phyloP scores from a whole-genome alignment of 2,888 invertebrate genomes.

The Encarsia formosa region DNA sequence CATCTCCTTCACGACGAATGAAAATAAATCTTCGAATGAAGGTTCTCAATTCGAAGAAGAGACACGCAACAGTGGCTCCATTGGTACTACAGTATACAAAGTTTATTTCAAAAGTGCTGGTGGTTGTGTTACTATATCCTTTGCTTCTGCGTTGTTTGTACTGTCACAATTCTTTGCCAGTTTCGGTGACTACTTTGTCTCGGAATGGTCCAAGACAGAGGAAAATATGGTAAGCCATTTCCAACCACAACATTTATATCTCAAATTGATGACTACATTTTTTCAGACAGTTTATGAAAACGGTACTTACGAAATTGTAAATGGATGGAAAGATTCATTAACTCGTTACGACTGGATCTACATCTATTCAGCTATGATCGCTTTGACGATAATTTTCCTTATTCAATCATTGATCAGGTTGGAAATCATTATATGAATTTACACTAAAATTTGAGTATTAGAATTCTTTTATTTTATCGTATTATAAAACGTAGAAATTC shows the following conservation, averaged over 20 bases:
- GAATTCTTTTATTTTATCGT: too few species aligned
- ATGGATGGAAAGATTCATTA: conserved; percentile 30
- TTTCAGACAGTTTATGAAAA: too few species aligned
- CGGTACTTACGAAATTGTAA: too few species aligned
- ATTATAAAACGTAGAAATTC: too few species aligned
- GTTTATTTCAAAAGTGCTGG: conserved; percentile 72
- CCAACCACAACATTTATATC: not conserved
- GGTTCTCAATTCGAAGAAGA: conserved; percentile 37
- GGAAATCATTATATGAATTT: too few species aligned
- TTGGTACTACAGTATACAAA: conserved; percentile 61
- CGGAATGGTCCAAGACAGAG: conserved; percentile 60
- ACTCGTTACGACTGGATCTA: conserved; percentile 54
- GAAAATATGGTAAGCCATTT: conserved; percentile 36
- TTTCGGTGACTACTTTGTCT: conserved; percentile 73
- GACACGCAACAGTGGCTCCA: conserved; percentile 56
- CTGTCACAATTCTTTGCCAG: conserved; percentile 69
- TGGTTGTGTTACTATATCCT: conserved; percentile 57
- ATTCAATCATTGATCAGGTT: conserved; percentile 65
- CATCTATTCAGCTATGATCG: conserved; percentile 55
- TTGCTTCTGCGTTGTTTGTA: conserved; percentile 62
- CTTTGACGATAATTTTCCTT: conserved; percentile 54
- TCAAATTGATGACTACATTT: too few species aligned
- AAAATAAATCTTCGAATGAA: conserved; percentile 27
- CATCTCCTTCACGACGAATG: conserved; percentile 40
- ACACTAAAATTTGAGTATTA: too few species aligned